A percentile compares a stretch with the other conserved stretches of the same genome.
These are phyloP conservation scores for Atherinosoma microstoma DNA, from an alignment of 2,797 vertebrate genomes.

Conservation along the genomic window DNA sequence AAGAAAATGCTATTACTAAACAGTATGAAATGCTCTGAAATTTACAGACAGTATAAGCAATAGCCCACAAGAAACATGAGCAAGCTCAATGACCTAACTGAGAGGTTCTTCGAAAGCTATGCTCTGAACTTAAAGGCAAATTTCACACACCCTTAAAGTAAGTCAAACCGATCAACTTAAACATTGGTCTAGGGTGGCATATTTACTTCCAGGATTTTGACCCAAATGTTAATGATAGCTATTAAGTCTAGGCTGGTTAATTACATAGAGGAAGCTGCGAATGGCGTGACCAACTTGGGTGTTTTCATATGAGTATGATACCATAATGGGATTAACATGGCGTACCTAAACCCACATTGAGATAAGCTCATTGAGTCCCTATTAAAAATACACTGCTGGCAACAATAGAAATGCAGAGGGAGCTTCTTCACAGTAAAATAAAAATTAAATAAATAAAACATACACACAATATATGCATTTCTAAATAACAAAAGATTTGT, in stretches of 20 bases:
- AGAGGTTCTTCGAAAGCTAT: conserved; percentile 45
- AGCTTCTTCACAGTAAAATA: conserved; percentile 20
- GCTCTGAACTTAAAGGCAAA: conserved; percentile 44
- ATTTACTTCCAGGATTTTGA: conserved; percentile 68
- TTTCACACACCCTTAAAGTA: conserved; percentile 44
- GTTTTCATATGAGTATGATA: conserved; percentile 72
- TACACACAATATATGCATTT: background rate
- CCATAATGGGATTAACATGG: conserved; percentile 80
- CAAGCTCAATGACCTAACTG: conserved; percentile 37
- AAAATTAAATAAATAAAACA: background rate
- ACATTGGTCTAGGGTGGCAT: conserved; percentile 44
- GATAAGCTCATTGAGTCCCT: conserved; percentile 76
- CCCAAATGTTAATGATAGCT: conserved; percentile 78
- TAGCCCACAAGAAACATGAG: conserved; percentile 38
- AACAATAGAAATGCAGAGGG: conserved; percentile 53
- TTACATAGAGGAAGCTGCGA: conserved; percentile 70
- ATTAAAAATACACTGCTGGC: conserved; percentile 74
- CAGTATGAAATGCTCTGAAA: conserved; percentile 8
- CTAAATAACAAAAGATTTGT: conserved; percentile 4
- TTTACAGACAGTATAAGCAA: conserved; percentile 43
- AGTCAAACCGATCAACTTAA: conserved; percentile 61
- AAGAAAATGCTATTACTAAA: conserved; percentile 49
- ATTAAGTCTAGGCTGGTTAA: conserved; percentile 73
- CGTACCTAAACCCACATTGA: conserved; percentile 82
- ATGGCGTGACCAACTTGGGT: conserved; percentile 72